Base-by-base conservation (phyloP, 2,888 invertebrate genomes). In the Stenodera caucasica region DNA sequence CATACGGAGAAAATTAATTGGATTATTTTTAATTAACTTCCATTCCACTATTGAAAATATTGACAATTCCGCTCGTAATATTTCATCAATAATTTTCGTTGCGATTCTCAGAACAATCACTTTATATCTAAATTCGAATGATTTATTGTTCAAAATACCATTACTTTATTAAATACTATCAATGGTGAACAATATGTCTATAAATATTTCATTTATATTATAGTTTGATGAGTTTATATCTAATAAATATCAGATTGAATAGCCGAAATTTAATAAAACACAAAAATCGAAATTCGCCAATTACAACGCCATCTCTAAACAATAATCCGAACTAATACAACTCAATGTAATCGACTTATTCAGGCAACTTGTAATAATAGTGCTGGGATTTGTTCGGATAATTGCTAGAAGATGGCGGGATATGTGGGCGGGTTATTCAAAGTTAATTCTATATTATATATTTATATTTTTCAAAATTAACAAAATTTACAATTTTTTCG, bases 401-500 rank as follows among this genome's bases (percentile, higher is more conserved):
- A 12, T 11, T 9, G 2, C n/a, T n/a, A 15, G 0, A 4, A 37
- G 37, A 15, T 15, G 37, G 37, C 15, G 15, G 0, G 2, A 15
- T 6, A 8, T 26, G 3, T 37, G 8, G 2, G 35, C 35, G 35
- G 15, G 5, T 14, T 37, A 2, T 12, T 12, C 8, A 7, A 37
- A 2, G n/a, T n/a, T n/a, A n/a, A n/a, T n/a, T n/a, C n/a, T n/a
- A n/a, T n/a, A n/a, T n/a, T n/a, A n/a, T n/a, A n/a, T n/a, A n/a
- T n/a, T n/a, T n/a, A n/a, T n/a, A n/a, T n/a, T n/a, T n/a, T n/a
- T n/a, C n/a, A n/a, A n/a, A n/a, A n/a, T 26, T 26, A 26, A 26
- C 26, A 37, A 9, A 21, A 21, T 49, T 55, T 73, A 77, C 55
- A 72, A 69, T 66, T 81, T 83, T 70, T 68, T 75, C 8, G 68